Base-by-base conservation (phyloP, 2,113 vertebrate genomes). In the Spea bombifrons region DNA sequence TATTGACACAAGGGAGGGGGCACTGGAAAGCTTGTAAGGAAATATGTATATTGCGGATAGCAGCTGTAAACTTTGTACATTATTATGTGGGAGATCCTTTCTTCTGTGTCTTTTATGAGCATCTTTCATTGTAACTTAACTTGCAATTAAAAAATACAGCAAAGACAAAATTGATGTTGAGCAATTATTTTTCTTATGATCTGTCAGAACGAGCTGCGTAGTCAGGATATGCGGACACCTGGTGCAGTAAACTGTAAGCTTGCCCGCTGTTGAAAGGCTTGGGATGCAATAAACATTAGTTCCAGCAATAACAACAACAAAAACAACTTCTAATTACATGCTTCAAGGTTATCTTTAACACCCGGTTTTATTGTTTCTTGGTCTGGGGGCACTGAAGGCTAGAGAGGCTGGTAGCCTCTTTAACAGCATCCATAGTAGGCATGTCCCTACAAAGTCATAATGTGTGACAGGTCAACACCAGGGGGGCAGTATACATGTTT, bases 101-200 rank as follows among this genome's bases (percentile, higher is more conserved):
- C n/a, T 72, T 73, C 63, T 67, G 15, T 66, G 48, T 63, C 70
- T 79, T 72, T 79, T 79, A 79, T 79, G 63, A 66, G 44, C 70
- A 79, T 64, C 70, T 73, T 79, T 79, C 59, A 73, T 73, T 73
- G 70, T 73, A 71, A 59, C 77, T 48, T 72, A 79, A 57, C 77
- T 73, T 72, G 77, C 71, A 79, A 79, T 79, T 79, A 79, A 78
- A 59, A 9, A 12, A 59, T 59, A 53, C 10, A 2, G 10, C 7
- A 53, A 53, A 53, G 4, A 59, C 10, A 59, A 79, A 78, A 73
- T 66, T 73, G 43, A 79, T 79, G 63, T 79, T 48, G 70, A 73
- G 77, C 77, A 73, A 79, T 79, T 79, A 79, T 79, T 79, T 79
- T 79, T 73, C 70, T 73, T 79, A 79, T 79, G 77, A 79, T 79